Conservation (phyloP, 2,888 invertebrate species). For the Melangyna quadrimaculata region DNA sequence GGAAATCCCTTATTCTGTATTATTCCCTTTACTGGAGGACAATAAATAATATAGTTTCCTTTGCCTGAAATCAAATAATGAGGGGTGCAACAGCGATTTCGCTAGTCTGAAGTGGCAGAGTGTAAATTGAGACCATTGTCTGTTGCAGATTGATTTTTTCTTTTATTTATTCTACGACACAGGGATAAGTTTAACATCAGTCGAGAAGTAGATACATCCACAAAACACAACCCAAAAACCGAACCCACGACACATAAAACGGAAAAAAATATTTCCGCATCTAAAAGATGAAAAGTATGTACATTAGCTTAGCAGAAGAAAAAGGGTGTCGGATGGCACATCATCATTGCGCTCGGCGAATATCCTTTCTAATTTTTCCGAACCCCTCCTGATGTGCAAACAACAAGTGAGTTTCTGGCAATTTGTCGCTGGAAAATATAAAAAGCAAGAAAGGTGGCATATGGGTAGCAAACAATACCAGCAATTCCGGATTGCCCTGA, state of each 20-base stretch:
- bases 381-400: slow-evolving; percentile 63
- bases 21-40: slow-evolving; percentile 49
- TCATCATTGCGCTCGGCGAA: slow-evolving; percentile 33
- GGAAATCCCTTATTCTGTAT: slow-evolving; percentile 58
- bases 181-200: slow-evolving; percentile 42
- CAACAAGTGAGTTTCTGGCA: slow-evolving; percentile 66
- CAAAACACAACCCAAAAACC: not conserved
- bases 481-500: slow-evolving; percentile 52
- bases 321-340: slow-evolving; percentile 64
- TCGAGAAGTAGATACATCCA: not conserved
- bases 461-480: slow-evolving; percentile 69
- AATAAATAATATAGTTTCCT: slow-evolving; percentile 12
- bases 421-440: slow-evolving; percentile 49
- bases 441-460: slow-evolving; percentile 66
- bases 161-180: slow-evolving; percentile 33
- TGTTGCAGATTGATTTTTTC: slow-evolving; percentile 62
- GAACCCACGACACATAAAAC: slow-evolving; percentile 27
- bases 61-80: not conserved
- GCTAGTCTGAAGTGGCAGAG: slow-evolving; percentile 61
- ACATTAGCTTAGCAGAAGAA: slow-evolving; percentile 51
- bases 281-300: slow-evolving; percentile 64
- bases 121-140: slow-evolving; percentile 71
- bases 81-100: slow-evolving; percentile 32
- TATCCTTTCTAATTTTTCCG: slow-evolving; percentile 64
- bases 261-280: slow-evolving; percentile 62